Evolutionary conservation across 2,888 invertebrate species (phyloP), one percentile per base, ranked within the genome.

Genomic region (Hirtodrosophila duncani): DNA sequence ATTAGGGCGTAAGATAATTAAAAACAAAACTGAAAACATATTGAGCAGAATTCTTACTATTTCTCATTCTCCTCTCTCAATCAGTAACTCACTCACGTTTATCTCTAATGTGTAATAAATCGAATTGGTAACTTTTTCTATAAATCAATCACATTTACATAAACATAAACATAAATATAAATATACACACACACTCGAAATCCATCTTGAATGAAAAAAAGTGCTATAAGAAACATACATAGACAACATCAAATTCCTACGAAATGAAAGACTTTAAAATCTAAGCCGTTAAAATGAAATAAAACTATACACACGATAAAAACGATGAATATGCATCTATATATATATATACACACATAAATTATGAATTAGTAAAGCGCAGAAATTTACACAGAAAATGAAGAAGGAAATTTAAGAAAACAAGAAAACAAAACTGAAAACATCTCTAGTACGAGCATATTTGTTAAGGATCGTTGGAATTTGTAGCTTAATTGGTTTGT

Each of bases 261-360:
- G 84, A 84, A 84, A 84, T 85, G 71, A 84, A 84, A 84, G 84
- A 84, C 84, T 84, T 84, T 83, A 75, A 75, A 77, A 67, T 67
- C 63, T 78, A 79, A 68, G 78, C 64, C 60, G 62, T 71, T 81
- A 63, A 68, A 70, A 48, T 29, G 14, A 58, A 48, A 26, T 27
- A 34, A 56, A 62, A 63, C 51, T 70, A 56, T 41, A 63, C 59
- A 60, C 39, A 63, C 36, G 46, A 50, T 45, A 45, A 48, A 55
- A 49, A 48, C 34, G 46, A 37, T 50, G 27, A 51, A 34, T 41
- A 43, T 48, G 57, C 55, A 55, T 36, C 29, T 16, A 31, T 29
- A 52, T 9, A 39, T 13, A 29, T 33, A 14, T 31, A 37, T 17
- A 48, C 10, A 49, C 33, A 37, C 9, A 36, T 27, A 50, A 24